Conservation (phyloP, 2,797 vertebrate genomes). For the Liasis olivaceus region DNA sequence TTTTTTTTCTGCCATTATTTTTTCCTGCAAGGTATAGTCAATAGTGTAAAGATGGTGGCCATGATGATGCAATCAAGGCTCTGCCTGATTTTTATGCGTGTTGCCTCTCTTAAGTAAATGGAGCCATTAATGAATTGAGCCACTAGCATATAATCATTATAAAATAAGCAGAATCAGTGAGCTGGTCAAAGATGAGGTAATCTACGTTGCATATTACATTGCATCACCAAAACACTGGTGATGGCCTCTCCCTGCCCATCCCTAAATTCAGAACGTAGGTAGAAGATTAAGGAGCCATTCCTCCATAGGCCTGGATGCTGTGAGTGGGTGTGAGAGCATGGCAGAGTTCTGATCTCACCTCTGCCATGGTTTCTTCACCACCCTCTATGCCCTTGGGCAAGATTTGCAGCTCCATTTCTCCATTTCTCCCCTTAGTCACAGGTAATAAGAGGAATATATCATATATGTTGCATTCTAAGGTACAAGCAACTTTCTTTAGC, state of each 20-base stretch:
- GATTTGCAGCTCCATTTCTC: constrained; percentile 7
- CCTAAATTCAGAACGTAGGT: not conserved
- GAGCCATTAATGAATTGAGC: no score
- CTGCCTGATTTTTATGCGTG: no score
- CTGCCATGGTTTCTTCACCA: not conserved
- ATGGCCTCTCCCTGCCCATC: not conserved
- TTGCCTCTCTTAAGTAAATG: no score
- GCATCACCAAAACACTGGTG: not conserved
- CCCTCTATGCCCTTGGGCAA: not conserved
- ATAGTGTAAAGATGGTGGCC: no score
- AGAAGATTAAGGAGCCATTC: not conserved
- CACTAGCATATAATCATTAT: no score
- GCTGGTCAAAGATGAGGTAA: not conserved
- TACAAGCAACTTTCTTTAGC: not conserved
- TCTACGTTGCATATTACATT: not conserved
- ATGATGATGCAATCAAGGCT: no score
- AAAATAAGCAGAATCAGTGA: no score
- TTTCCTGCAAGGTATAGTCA: no score
- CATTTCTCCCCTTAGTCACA: not conserved
- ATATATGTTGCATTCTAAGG: not conserved
- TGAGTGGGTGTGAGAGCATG: not conserved
- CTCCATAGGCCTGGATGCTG: not conserved
- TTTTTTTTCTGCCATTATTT: no score
- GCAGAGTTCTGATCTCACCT: not conserved
- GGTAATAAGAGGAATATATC: fast-evolving